Base-by-base conservation (phyloP, 2,888 invertebrate genomes). In the Epirrhoe tristata region DNA sequence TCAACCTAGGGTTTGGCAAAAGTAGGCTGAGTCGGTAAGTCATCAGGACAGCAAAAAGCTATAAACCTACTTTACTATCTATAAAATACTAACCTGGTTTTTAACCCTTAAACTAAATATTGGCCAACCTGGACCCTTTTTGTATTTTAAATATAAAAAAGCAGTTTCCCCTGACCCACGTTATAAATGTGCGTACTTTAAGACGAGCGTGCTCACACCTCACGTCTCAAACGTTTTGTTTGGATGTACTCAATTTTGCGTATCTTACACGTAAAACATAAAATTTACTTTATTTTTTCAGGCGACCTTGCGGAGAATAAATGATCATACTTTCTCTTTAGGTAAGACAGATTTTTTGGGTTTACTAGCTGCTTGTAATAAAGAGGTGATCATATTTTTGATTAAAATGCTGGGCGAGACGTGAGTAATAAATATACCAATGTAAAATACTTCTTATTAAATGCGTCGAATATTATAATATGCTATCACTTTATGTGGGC, bases 161-260 rank as follows among this genome's bases (percentile, higher is more conserved):
- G 70, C 66, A 66, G 65, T 71, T 72, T 73, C 70, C 71, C 72
- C 71, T 71, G 77, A 74, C 76, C 74, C 70, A 60, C 54, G 73
- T 77, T 75, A 76, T 76, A 74, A 76, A 78, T 77, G 75, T 69
- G 71, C 73, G 73, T 70, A 76, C 76, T 75, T 77, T 76, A 71
- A 76, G 72, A 68, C 69, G 70, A 54, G 69, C 69, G 73, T 68
- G 56, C 63, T 57, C 54, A 57, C 66, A 61, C 58, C 51, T 58
- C 58, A 58, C 69, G 66, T 66, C 50, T 48, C 55, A 58, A 69
- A 73, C 69, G 70, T 70, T 69, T 71, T 72, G 71, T 72, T 73
- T 71, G 69, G 63, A 70, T 70, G 67, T 36, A 67, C 67, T 61
- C 67, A 58, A 61, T 68, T 67, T 64, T 36, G 32, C 51, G 46